Base-by-base conservation (phyloP, 2,888 invertebrate species). In the Drosophila setosimentum region DNA sequence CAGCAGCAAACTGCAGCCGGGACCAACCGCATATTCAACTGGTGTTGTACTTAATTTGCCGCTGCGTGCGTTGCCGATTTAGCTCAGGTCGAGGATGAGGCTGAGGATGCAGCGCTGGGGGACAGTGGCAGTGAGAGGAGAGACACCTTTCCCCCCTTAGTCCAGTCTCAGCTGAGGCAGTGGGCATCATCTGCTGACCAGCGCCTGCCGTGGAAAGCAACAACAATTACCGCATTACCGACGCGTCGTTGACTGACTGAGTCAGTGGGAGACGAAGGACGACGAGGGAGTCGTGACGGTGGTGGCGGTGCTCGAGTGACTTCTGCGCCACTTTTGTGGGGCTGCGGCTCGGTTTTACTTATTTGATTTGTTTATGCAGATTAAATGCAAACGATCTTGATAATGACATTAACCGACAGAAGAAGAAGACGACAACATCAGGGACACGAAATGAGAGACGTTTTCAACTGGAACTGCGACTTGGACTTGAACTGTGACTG, bases 301-400 rank as follows among this genome's bases (percentile, higher is more conserved):
- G 73, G 75, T 51, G 72, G 67, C 50, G 70, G 69, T 57, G 69
- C 51, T 68, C 67, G 65, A 68, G 69, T 75, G 87, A 83, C 80
- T 83, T 87, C 87, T 88, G 83, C 81, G 83, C 87, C 87, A 83
- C 82, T 83, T 87, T 87, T 87, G 71, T 77, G 75, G 64, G 72
- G 59, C 75, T 61, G 62, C 78, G 63, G 48, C 76, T 72, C 58
- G 79, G 78, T 76, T 77, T 78, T 78, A 82, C 90, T 87, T 85
- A 89, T 88, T 91, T 91, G 83, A 83, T 91, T 90, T 91, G 88
- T 91, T 89, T 91, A 90, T 90, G 86, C 86, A 90, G 91, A 91
- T 91, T 91, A 92, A 91, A 91, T 87, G 91, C 92, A 89, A 91
- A 90, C 89, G 92, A 91, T 91, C 91, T 92, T 91, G 91, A 91